Evolutionary conservation across 1,140 invertebrate genomes (phyloP).

Genomic region (Drosophila kohkoa): DNA sequence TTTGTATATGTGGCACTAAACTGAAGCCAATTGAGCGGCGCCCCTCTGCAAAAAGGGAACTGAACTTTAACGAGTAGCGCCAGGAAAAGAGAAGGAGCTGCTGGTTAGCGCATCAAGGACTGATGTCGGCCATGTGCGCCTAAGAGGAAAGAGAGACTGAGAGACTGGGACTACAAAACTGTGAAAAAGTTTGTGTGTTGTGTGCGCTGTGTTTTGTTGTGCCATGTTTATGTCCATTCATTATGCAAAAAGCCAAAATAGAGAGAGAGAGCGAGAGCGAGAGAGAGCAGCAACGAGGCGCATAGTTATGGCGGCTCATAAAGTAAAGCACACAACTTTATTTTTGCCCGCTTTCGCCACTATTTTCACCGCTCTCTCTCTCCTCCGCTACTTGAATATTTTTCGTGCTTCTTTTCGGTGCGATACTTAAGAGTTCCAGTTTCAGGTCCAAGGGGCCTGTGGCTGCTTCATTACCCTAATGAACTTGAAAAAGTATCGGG

Average conservation of each 20-base stretch:
- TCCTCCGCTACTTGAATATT: conserved; percentile 32
- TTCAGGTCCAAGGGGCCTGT: conserved; percentile 44
- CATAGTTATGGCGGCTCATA: conserved; percentile 70
- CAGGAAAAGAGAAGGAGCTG: background rate
- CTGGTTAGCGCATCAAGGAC: background rate
- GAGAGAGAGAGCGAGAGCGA: conserved; percentile 16
- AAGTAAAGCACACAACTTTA: conserved; percentile 68
- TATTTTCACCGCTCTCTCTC: conserved; percentile 17
- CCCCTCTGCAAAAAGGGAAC: background rate
- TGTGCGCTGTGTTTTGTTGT: conserved; percentile 10
- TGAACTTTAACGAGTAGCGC: conserved; percentile 33
- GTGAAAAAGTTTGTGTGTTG: conserved; percentile 59
- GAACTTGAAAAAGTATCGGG: conserved; percentile 82
- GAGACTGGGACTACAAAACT: conserved; percentile 33
- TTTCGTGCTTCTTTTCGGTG: conserved; percentile 17
- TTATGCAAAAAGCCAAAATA: conserved; percentile 77
- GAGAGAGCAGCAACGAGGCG: conserved; percentile 29
- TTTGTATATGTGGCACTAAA: conserved; percentile 49
- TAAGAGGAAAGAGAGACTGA: background rate
- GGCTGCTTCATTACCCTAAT: conserved; percentile 83
- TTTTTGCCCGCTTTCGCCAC: conserved; percentile 16
- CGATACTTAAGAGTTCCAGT: conserved; percentile 6
- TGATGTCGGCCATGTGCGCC: conserved; percentile 55
- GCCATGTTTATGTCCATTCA: conserved; percentile 72
- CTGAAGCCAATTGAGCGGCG: conserved; percentile 10